phyloP scores from a whole-genome alignment of 1,140 invertebrate genomes.

The Calycopis cecrops region DNA sequence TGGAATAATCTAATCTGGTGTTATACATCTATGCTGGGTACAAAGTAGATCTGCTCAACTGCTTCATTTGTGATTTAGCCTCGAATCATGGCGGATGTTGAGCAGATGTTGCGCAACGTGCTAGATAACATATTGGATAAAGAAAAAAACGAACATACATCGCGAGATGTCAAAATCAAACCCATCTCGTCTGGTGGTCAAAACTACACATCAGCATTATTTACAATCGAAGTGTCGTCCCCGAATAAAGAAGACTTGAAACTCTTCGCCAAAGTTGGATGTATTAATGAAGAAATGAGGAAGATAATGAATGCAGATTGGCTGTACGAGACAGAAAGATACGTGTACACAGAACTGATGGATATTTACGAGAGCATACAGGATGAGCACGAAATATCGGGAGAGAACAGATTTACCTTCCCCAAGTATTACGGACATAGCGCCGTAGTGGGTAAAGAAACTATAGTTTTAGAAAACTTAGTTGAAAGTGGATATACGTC shows the following conservation, averaged over 20 bases:
- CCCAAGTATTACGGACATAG: constrained; percentile 41
- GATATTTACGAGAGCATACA: constrained; percentile 39
- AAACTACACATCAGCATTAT: constrained; percentile 44
- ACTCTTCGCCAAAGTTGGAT: constrained; percentile 51
- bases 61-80: constrained; percentile 16
- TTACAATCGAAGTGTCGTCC: constrained; percentile 24
- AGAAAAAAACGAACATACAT: constrained; percentile 17
- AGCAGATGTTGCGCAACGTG: constrained; percentile 30
- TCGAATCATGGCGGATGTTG: constrained; percentile 34
- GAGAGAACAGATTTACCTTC: constrained; percentile 37
- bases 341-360: constrained; percentile 36
- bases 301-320: constrained; percentile 29
- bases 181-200: constrained; percentile 33
- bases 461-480: constrained; percentile 47
- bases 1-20: no score
- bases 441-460: constrained; percentile 29
- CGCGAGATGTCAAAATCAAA: constrained; percentile 26
- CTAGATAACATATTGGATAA: constrained; percentile 33
- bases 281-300: constrained; percentile 30
- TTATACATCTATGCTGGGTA: no score
- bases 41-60: neutral
- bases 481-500: constrained; percentile 31
- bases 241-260: constrained; percentile 33
- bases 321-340: constrained; percentile 41
- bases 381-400: constrained; percentile 26